Base-by-base conservation (phyloP, 2,113 vertebrate genomes). In the Tricholaema leucomelas region DNA sequence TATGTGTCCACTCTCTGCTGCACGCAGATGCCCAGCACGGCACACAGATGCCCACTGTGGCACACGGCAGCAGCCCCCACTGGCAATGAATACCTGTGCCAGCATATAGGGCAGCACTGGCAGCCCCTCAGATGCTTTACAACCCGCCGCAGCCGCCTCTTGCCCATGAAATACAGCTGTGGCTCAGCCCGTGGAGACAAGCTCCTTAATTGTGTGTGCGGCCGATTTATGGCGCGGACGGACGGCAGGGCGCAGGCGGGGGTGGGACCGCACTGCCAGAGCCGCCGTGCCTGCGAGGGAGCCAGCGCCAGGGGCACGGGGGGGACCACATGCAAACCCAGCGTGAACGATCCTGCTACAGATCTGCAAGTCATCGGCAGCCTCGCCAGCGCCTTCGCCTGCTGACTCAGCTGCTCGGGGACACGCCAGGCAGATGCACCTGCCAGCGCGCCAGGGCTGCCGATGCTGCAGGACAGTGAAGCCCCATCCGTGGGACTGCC, bases 341-440 rank as follows among this genome's bases (percentile, higher is more conserved):
- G 50, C 10, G 35, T 42, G 40, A 78, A 72, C 9, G 19, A 87
- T 52, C 83, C 82, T 3, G 14, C 52, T 65, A 35, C 79, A 23
- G 93, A 94, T 70, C 88, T 94, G 93, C 86, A 95, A 94, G 95
- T 88, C 85, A 91, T 19, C 3, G 65, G 80, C 72, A 52, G 71
- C 28, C 23, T 60, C 15, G 2, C 81, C 81, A 85, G 84, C 15
- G n/a, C 86, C 73, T 42, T 42, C 72, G 40, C 19, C 6, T 8
- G 77, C 84, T 88, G 80, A 92, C 81, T 91, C 81, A 95, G 92
- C 83, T 59, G 73, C 90, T n/a, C 8, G 3, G 72, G 86, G 82
- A 25, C 1, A 3, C 36, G 20, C 52, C 92, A 77, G 89, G 44
- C 91, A 6, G 44, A 6, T 7, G 87, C 75, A 74, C 81, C 85